Percentiles rank a stretch among this genome's conserved stretches.
These are phyloP conservation scores for Deilephila porcellus DNA, from an alignment of 2,888 invertebrate genomes.

Conservation along the genomic window DNA sequence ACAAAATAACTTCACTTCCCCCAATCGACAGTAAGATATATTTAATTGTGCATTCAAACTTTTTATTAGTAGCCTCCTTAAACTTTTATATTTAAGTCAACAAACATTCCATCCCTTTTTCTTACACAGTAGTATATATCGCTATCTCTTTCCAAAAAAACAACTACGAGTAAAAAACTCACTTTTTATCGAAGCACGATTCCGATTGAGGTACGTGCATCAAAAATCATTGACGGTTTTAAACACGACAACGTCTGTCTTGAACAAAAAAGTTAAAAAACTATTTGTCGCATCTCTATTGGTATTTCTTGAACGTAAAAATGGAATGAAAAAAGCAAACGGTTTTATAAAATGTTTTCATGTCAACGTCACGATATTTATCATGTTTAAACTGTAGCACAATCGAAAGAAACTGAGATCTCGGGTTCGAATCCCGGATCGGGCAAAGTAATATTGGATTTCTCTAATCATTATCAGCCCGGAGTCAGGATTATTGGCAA, in stretches of 20 bases:
- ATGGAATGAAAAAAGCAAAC: conserved; percentile 33
- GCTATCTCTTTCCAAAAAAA: neutral
- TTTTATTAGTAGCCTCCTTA: neutral
- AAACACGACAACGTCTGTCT: conserved; percentile 36
- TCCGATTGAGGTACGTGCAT: conserved; percentile 70
- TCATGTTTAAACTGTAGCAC: neutral
- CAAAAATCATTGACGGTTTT: conserved; percentile 50
- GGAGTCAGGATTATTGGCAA: too few species aligned
- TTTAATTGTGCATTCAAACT: neutral
- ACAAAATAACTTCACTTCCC: neutral
- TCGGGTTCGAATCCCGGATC: too few species aligned
- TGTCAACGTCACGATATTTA: conserved; percentile 43
- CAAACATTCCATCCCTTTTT: conserved; percentile 18
- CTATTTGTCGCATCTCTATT: conserved; percentile 56
- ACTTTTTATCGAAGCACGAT: conserved; percentile 55
- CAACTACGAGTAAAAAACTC: conserved; percentile 16
- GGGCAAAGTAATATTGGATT: too few species aligned
- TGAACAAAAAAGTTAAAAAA: conserved; percentile 47
- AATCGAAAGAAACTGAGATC: neutral
- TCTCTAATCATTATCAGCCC: too few species aligned
- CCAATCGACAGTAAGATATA: neutral
- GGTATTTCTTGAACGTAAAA: conserved; percentile 58
- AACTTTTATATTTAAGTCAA: conserved; percentile 5
- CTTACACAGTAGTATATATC: neutral
- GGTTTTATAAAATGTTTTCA: conserved; percentile 44